phyloP scores from a whole-genome alignment of 2,888 invertebrate species.

The Ptilodon capucinus region DNA sequence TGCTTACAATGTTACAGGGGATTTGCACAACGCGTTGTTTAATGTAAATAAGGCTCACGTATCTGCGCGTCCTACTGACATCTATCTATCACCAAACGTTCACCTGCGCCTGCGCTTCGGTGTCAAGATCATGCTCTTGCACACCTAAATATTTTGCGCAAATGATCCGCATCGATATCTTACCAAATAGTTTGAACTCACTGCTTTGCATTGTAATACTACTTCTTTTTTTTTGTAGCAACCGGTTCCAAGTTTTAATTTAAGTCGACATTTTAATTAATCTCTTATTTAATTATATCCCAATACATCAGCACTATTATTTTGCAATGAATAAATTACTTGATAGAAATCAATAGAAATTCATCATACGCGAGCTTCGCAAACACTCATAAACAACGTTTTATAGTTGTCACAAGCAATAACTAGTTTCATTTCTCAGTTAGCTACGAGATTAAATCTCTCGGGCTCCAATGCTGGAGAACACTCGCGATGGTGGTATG shows the following conservation, averaged over 20 bases:
- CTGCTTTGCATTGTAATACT: slow-evolving; percentile 19
- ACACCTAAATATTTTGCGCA: slow-evolving; percentile 42
- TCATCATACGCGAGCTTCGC: slow-evolving; percentile 42
- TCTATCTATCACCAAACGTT: slow-evolving; percentile 17
- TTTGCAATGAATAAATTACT: slow-evolving; percentile 1
- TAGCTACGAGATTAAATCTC: slow-evolving; percentile 40
- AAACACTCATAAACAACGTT: slow-evolving; percentile 49
- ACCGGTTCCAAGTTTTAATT: slow-evolving; percentile 3
- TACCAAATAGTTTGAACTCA: slow-evolving; percentile 27
- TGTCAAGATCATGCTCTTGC: slow-evolving; percentile 59
- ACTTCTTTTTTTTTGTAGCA: slow-evolving; percentile 17
- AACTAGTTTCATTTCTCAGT: slow-evolving; percentile 53
- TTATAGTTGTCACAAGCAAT: slow-evolving; percentile 58
- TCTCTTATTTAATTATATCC: neutral
- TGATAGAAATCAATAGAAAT: slow-evolving; percentile 43
- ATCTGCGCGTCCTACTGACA: slow-evolving; percentile 49
- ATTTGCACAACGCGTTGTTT: slow-evolving; percentile 41
- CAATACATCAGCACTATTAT: neutral
- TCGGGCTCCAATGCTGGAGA: slow-evolving; percentile 22
- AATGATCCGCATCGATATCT: slow-evolving; percentile 40
- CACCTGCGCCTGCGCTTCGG: slow-evolving; percentile 19
- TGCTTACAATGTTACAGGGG: slow-evolving; percentile 23
- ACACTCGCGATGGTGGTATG: slow-evolving; percentile 20
- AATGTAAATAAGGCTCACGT: slow-evolving; percentile 46
- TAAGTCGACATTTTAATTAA: neutral